phyloP scores from a whole-genome alignment of 2,888 invertebrate species.

The Limnephilus lunatus region DNA sequence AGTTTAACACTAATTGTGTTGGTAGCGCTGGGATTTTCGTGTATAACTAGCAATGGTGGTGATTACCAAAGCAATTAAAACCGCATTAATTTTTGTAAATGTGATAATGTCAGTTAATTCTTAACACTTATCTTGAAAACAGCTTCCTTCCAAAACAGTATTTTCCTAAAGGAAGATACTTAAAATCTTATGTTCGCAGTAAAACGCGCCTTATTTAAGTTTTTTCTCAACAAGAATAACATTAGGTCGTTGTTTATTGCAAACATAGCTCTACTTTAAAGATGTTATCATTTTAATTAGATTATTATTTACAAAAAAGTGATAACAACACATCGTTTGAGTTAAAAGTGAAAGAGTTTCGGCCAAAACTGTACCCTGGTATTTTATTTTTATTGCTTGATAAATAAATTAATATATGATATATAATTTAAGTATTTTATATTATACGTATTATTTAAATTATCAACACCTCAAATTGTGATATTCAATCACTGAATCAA shows the following conservation, averaged over 20 bases:
- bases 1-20: not conserved
- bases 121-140: not conserved
- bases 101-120: not conserved
- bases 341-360: no score
- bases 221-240: not conserved
- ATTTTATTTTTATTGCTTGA: no score
- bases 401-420: no score
- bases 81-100: not conserved
- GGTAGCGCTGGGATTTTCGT: not conserved
- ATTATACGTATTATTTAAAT: no score
- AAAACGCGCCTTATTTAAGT: not conserved
- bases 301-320: no score
- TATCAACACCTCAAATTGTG: no score
- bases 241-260: not conserved
- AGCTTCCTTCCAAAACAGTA: not conserved
- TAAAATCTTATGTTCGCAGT: not conserved
- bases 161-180: not conserved
- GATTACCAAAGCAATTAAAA: not conserved
- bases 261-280: not conserved
- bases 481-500: no score
- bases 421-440: no score
- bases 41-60: not conserved
- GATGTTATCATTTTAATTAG: no score
- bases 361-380: no score
- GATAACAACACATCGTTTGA: no score